A percentile compares a stretch with the other conserved stretches of the same genome.
These are phyloP conservation scores for Nannospalax galili DNA, from an alignment of 2,113 vertebrate species.

Conservation along the genomic window DNA sequence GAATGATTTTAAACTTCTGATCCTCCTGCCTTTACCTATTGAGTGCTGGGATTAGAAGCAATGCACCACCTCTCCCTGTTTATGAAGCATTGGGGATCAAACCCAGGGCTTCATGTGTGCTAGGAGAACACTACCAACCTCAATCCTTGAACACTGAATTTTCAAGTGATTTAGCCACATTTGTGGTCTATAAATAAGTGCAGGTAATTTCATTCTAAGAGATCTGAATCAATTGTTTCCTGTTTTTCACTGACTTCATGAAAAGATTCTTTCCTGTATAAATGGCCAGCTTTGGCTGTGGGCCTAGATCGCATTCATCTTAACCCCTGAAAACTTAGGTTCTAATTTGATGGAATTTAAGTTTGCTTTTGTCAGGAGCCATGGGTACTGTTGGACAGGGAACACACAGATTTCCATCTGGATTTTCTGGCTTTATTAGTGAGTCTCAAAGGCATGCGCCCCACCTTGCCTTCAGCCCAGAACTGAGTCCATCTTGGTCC, in stretches of 20 bases:
- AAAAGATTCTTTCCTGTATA: constrained; percentile 29
- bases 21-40: background rate
- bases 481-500: background rate
- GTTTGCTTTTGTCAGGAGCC: background rate
- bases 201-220: background rate
- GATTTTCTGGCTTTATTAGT: background rate
- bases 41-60: background rate
- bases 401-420: background rate
- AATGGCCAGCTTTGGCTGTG: constrained; percentile 26
- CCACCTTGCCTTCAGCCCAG: background rate
- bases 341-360: background rate
- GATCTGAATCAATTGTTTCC: background rate
- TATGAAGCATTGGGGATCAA: background rate
- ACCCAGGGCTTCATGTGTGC: background rate
- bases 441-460: background rate
- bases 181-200: background rate
- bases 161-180: background rate
- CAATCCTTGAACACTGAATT: background rate
- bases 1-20: no score
- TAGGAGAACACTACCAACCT: background rate
- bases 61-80: no score
- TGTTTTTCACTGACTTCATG: background rate
- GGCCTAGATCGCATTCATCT: constrained; percentile 26
- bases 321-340: background rate
- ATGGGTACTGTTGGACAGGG: background rate